Percentiles rank a stretch among this genome's conserved stretches.
phyloP scores from a whole-genome alignment of 2,113 vertebrate genomes.

The Tinamus guttatus region DNA sequence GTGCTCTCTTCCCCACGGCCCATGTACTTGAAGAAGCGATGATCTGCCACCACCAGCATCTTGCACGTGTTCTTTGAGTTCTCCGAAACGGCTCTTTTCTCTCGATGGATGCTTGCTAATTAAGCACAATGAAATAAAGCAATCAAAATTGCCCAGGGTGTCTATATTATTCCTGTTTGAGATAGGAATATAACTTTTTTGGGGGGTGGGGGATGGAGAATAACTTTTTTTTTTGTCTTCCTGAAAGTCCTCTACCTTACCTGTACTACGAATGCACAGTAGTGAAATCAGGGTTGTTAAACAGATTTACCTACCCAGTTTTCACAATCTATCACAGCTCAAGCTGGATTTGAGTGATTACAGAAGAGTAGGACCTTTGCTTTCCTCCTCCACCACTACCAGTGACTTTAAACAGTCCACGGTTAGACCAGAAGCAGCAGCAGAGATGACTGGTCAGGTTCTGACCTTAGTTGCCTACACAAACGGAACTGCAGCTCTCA shows the following conservation, averaged over 20 bases:
- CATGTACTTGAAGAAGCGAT: conserved; percentile 95
- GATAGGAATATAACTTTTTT: neutral
- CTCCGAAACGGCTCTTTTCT: conserved; percentile 79
- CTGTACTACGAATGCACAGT: fast-evolving
- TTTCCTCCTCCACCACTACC: fast-evolving
- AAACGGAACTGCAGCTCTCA: neutral
- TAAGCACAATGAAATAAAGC: conserved; percentile 48
- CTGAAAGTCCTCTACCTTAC: neutral
- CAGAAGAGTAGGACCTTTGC: fast-evolving
- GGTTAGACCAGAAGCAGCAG: neutral
- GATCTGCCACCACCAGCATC: conserved; percentile 94
- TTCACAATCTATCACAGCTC: fast-evolving
- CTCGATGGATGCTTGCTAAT: conserved; percentile 76
- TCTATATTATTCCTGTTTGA: neutral
- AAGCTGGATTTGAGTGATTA: neutral
- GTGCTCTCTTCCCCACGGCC: conserved; percentile 94
- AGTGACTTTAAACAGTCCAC: neutral
- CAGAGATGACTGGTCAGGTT: neutral
- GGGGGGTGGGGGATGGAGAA: neutral
- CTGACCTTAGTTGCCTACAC: neutral
- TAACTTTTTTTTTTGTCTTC: neutral
- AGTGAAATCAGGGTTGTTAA: neutral
- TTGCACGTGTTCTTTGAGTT: conserved; percentile 92
- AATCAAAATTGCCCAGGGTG: neutral
- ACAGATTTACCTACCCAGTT: neutral